These are phyloP conservation scores for Sycobia sp. DNA, from an alignment of 1,140 invertebrate genomes.

Conservation along the genomic window DNA sequence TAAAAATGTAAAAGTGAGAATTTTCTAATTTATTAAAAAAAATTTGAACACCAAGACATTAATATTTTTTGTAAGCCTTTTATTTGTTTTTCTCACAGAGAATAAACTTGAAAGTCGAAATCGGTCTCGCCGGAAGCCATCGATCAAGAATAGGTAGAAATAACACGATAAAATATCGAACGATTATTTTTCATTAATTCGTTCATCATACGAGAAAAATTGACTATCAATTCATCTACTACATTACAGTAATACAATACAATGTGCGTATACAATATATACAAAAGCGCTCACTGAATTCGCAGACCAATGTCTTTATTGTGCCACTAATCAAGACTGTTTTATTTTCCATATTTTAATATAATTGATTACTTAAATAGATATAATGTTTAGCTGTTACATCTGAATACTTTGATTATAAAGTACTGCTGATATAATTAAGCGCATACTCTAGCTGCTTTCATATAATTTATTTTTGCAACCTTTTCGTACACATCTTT, in stretches of 20 bases:
- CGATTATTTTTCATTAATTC: slow-evolving; percentile 53
- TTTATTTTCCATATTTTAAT: slow-evolving; percentile 45
- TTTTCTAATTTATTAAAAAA: slow-evolving; percentile 34
- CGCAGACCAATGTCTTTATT: slow-evolving; percentile 42
- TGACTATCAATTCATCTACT: slow-evolving; percentile 49
- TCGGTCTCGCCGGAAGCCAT: slow-evolving; percentile 24
- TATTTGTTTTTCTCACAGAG: slow-evolving; percentile 32
- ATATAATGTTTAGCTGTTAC: slow-evolving; percentile 42
- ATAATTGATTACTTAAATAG: slow-evolving; percentile 46
- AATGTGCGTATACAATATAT: slow-evolving; percentile 57
- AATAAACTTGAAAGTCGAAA: slow-evolving; percentile 30
- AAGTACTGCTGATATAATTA: slow-evolving; percentile 45
- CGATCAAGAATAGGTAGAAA: slow-evolving; percentile 28
- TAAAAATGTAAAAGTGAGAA: slow-evolving; percentile 24
- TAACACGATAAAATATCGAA: slow-evolving; percentile 42
- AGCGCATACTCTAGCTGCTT: slow-evolving; percentile 54
- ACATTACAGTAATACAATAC: slow-evolving; percentile 48
- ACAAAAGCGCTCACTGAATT: slow-evolving; percentile 52
- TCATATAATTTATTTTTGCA: slow-evolving; percentile 48
- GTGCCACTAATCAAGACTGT: slow-evolving; percentile 41
- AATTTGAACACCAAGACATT: slow-evolving; percentile 13
- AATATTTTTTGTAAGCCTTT: slow-evolving; percentile 29
- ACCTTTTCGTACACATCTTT: slow-evolving; percentile 17
- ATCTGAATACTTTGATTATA: slow-evolving; percentile 34
- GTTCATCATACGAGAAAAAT: slow-evolving; percentile 53